These are phyloP conservation scores for Loriculus beryllinus DNA, from an alignment of 2,797 vertebrate genomes.

Conservation along the genomic window DNA sequence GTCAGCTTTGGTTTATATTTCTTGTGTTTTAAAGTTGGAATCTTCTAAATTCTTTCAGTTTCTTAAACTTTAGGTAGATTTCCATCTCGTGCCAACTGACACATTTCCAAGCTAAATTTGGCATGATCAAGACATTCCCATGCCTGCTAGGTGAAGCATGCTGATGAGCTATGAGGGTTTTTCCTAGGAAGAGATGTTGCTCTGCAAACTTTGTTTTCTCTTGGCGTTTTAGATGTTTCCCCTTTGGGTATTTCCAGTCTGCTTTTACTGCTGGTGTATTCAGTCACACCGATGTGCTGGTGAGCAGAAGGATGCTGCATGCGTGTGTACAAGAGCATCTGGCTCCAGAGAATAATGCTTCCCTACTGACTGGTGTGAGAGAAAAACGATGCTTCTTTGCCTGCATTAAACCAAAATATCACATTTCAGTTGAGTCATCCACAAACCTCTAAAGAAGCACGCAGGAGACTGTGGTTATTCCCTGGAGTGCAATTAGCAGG, in stretches of 20 bases:
- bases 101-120: not conserved
- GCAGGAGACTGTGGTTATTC: not conserved
- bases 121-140: fast-evolving
- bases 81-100: not conserved
- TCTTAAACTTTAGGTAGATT: not conserved
- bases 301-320: not conserved
- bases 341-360: not conserved
- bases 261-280: not conserved
- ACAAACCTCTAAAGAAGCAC: not conserved
- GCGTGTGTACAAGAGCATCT: not conserved
- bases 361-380: not conserved
- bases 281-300: not conserved
- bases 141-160: not conserved
- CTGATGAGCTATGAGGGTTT: not conserved
- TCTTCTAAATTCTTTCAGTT: not conserved
- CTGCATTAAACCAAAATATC: not conserved
- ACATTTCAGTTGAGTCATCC: not conserved
- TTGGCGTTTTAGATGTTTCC: not conserved
- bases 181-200: not conserved
- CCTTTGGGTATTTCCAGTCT: not conserved
- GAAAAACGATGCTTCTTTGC: not conserved
- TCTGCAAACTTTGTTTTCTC: not conserved
- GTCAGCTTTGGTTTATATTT: not conserved
- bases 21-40: fast-evolving
- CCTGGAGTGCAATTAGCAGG: not conserved